Percentiles rank a stretch among this genome's conserved stretches.
Conservation (phyloP, 2,797 vertebrate genomes). For the Mareca strepera region DNA sequence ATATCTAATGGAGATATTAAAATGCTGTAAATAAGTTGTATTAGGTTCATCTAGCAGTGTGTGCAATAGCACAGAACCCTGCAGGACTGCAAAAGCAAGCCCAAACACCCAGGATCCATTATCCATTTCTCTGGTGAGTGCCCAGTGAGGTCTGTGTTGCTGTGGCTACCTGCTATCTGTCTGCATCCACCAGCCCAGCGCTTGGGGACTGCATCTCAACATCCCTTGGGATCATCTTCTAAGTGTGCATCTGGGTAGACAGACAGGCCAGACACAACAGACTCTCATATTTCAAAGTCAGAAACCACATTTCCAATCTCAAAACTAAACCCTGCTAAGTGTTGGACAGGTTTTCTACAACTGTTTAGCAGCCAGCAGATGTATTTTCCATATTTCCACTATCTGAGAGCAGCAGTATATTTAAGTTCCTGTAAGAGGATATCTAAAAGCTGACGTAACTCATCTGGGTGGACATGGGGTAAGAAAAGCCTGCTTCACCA, state of each 20-base stretch:
- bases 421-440: neutral
- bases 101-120: fast-evolving
- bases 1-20: neutral
- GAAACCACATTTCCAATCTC: neutral
- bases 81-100: neutral
- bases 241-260: neutral
- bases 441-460: neutral
- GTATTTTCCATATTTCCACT: neutral
- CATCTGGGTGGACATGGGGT: neutral
- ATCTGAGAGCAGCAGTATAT: neutral
- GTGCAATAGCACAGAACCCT: neutral
- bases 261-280: neutral
- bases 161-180: neutral
- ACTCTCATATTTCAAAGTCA: neutral
- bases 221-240: neutral
- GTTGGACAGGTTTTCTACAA: neutral
- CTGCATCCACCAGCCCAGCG: neutral
- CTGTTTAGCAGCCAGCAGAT: neutral
- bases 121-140: neutral
- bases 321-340: neutral
- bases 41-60: neutral
- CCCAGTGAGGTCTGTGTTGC: neutral
- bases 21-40: neutral
- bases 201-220: neutral
- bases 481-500: neutral